Percentiles rank a stretch among this genome's conserved stretches.
phyloP scores from a whole-genome alignment of 2,888 invertebrate species.

The Pantelozetes paolii region DNA sequence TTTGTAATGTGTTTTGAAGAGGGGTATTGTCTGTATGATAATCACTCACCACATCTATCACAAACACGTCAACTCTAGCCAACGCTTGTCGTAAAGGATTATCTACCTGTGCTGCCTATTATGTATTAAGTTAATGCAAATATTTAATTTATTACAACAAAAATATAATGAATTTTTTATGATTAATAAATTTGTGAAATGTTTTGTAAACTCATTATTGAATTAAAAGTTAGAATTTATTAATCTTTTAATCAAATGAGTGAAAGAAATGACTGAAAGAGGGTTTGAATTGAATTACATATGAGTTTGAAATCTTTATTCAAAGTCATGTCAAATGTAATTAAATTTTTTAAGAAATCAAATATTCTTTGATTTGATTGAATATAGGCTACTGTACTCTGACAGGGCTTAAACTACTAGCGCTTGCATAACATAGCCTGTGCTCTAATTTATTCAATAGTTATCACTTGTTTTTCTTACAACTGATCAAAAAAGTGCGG shows the following conservation, averaged over 20 bases:
- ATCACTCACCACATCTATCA: conserved; percentile 60
- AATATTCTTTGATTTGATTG: neutral
- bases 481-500: conserved; percentile 1
- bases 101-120: conserved; percentile 61
- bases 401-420: neutral
- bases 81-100: conserved; percentile 70
- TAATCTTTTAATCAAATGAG: conserved; percentile 23
- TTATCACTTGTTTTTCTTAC: neutral
- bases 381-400: conserved; percentile 31
- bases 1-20: neutral
- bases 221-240: neutral
- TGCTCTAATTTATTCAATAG: conserved; percentile 30
- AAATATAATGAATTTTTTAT: too few species aligned
- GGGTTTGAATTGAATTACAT: neutral
- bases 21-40: too few species aligned
- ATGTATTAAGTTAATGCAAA: neutral
- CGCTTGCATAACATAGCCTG: neutral
- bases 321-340: conserved; percentile 20
- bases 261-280: conserved; percentile 24
- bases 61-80: conserved; percentile 68
- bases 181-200: neutral
- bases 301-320: conserved; percentile 7
- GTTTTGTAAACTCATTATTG: neutral
- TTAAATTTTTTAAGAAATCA: conserved; percentile 2
- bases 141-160: neutral